Evolutionary conservation across 2,797 vertebrate species (phyloP).

Genomic region (Periophthalmus magnuspinnatus): DNA sequence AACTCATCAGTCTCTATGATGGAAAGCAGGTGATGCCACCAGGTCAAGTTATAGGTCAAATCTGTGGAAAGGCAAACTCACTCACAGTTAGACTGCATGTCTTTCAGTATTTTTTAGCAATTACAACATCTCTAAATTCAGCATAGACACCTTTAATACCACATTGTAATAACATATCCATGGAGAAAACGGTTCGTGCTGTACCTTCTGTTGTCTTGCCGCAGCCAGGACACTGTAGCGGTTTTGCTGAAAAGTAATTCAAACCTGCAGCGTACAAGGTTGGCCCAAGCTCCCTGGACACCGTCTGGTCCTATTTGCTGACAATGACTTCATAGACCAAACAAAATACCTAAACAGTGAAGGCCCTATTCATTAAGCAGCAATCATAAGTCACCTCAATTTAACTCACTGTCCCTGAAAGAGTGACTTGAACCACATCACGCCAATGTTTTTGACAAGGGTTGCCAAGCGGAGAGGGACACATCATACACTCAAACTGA

Average conservation of each 20-base stretch:
- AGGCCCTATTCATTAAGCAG: slow-evolving; percentile 12
- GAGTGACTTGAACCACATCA: slow-evolving; percentile 41
- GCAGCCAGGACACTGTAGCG: slow-evolving; percentile 43
- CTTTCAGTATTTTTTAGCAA: background rate
- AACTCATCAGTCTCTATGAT: background rate
- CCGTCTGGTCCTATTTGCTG: slow-evolving; percentile 38
- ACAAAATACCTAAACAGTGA: background rate
- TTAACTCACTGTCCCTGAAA: slow-evolving; percentile 33
- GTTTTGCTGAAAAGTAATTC: slow-evolving; percentile 34
- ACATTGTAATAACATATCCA: background rate
- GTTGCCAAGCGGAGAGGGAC: slow-evolving; percentile 30
- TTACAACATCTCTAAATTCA: background rate
- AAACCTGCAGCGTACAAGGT: slow-evolving; percentile 25
- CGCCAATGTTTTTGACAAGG: slow-evolving; percentile 33
- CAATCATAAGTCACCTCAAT: slow-evolving; percentile 21
- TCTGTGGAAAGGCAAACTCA: background rate
- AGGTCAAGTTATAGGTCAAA: background rate
- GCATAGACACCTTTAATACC: background rate
- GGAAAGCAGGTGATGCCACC: background rate
- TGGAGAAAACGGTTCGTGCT: background rate
- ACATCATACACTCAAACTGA: slow-evolving; percentile 35
- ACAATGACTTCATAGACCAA: slow-evolving; percentile 6
- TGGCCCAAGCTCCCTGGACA: slow-evolving; percentile 19
- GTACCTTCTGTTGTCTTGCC: slow-evolving; percentile 33
- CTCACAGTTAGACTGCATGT: background rate